Evolutionary conservation across 2,888 invertebrate genomes (phyloP).

Genomic region (Willowsia nigromaculata): DNA sequence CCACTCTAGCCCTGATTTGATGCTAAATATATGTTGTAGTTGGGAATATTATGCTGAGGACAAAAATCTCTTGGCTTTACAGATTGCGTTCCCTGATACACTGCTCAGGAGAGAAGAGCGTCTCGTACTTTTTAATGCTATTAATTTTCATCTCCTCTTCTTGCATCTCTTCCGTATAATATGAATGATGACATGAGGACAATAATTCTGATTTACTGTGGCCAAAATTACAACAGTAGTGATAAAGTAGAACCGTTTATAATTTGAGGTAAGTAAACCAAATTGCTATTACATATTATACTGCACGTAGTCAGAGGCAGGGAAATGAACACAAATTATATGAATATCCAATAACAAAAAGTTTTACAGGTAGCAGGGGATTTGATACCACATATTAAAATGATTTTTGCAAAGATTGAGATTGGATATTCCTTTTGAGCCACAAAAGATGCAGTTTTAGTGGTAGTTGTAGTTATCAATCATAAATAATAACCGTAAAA

Average conservation of each 20-base stretch:
- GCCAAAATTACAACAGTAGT: constrained; percentile 16
- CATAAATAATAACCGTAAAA: constrained; percentile 22
- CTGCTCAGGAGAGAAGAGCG: background rate
- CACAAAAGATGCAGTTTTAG: background rate
- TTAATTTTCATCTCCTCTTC: constrained; percentile 27
- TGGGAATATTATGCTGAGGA: constrained; percentile 20
- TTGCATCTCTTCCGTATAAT: constrained; percentile 13
- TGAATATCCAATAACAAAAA: background rate
- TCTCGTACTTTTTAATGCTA: constrained; percentile 6
- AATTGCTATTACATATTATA: background rate
- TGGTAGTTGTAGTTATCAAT: background rate
- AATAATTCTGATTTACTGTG: constrained; percentile 16
- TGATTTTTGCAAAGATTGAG: background rate
- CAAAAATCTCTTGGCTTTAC: background rate
- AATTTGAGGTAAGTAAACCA: no score
- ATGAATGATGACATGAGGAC: background rate
- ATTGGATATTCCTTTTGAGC: background rate
- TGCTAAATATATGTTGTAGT: constrained; percentile 61
- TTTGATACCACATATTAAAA: constrained; percentile 1
- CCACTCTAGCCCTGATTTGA: constrained; percentile 29
- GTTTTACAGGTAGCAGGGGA: background rate
- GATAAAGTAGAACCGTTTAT: no score
- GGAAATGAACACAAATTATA: background rate
- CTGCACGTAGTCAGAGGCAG: no score
- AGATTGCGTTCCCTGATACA: background rate